phyloP scores from a whole-genome alignment of 30 jellyfish, hydroid and myxozoan species.

The Sanderia malayensis region DNA sequence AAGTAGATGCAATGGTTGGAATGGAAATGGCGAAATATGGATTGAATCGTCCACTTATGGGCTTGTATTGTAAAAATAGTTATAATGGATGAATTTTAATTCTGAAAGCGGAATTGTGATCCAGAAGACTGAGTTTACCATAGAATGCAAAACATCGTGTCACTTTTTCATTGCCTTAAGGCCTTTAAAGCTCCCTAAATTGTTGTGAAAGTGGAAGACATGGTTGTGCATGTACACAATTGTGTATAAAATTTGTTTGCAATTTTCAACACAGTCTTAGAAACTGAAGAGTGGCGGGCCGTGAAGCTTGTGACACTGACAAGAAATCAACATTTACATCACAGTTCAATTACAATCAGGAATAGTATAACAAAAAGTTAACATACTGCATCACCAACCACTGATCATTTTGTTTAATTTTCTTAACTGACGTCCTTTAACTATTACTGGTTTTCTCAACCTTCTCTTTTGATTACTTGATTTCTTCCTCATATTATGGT shows the following conservation, averaged over 20 bases:
- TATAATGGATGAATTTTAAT: no score
- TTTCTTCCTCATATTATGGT: slow-evolving; percentile 68
- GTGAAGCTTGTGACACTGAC: not conserved
- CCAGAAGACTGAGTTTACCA: no score
- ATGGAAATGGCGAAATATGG: no score
- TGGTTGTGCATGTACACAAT: no score
- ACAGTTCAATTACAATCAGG: not conserved
- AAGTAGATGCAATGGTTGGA: no score
- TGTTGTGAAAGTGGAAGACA: no score
- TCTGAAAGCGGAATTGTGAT: no score
- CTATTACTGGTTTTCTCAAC: slow-evolving; percentile 60
- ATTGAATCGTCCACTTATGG: no score
- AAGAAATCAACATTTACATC: not conserved
- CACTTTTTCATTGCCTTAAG: no score
- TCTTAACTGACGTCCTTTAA: slow-evolving; percentile 54
- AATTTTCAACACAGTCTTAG: not conserved
- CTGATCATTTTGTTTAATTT: slow-evolving; percentile 63
- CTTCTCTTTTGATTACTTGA: slow-evolving; percentile 45
- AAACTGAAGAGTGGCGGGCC: not conserved
- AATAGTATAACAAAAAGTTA: not conserved
- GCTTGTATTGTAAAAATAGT: no score
- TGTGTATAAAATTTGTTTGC: not conserved
- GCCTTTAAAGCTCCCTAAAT: no score
- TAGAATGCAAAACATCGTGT: no score
- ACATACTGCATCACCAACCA: slow-evolving; percentile 60